phyloP scores from a whole-genome alignment of 2,797 vertebrate genomes.

The Danio aesculapii region DNA sequence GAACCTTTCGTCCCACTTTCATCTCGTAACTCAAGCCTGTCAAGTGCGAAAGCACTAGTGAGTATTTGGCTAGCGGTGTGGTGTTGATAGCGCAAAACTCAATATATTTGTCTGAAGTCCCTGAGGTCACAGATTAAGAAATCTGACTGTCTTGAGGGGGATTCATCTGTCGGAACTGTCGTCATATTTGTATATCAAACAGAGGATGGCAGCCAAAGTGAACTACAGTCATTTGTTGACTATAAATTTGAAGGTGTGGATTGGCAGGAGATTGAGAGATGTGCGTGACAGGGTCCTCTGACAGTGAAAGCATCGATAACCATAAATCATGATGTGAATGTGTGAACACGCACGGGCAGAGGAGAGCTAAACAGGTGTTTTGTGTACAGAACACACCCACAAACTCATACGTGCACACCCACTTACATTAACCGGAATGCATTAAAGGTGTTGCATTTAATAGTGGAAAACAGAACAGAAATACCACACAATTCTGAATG shows the following conservation, averaged over 20 bases:
- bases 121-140: slow-evolving; percentile 13
- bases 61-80: slow-evolving; percentile 27
- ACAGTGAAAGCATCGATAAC: slow-evolving; percentile 47
- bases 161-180: slow-evolving; percentile 16
- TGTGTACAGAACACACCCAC: slow-evolving; percentile 70
- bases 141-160: slow-evolving; percentile 13
- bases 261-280: slow-evolving; percentile 6
- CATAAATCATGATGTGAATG: slow-evolving; percentile 66
- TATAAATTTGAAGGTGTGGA: slow-evolving; percentile 26
- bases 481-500: not conserved
- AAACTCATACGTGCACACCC: slow-evolving; percentile 53
- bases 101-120: slow-evolving; percentile 29
- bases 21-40: slow-evolving; percentile 37
- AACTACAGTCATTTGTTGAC: slow-evolving; percentile 16
- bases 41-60: slow-evolving; percentile 14
- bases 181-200: slow-evolving; percentile 37
- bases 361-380: slow-evolving; percentile 63
- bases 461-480: not conserved
- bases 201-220: slow-evolving; percentile 22
- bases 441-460: not conserved
- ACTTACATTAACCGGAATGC: not conserved
- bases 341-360: slow-evolving; percentile 56
- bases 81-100: slow-evolving; percentile 45
- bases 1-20: slow-evolving; percentile 22
- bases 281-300: not conserved